Conservation (phyloP, 2,888 invertebrate species). For the Boloria euphrosyne region DNA sequence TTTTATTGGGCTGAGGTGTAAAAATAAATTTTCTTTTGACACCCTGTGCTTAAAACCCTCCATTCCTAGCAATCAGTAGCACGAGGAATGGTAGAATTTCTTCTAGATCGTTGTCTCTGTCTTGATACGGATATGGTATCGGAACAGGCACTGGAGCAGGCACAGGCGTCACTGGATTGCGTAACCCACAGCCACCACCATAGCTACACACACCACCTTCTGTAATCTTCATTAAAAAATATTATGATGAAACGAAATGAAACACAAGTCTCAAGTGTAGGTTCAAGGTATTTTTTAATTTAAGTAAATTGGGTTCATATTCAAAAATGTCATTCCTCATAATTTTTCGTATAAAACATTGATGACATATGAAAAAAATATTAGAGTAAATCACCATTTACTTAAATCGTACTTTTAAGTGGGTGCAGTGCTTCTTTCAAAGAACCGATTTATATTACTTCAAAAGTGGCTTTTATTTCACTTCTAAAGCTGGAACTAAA, state of each 20-base stretch:
- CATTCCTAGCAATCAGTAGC: slow-evolving; percentile 21
- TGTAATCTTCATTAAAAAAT: slow-evolving; percentile 19
- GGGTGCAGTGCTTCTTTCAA: not conserved
- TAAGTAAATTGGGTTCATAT: no score
- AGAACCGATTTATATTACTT: not conserved
- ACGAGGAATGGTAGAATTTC: slow-evolving; percentile 36
- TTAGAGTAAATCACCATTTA: not conserved
- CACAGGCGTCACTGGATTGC: slow-evolving; percentile 1
- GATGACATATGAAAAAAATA: no score
- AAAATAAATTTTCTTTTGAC: no score
- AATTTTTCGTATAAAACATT: no score
- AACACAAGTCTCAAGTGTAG: no score
- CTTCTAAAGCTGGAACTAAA: slow-evolving; percentile 3
- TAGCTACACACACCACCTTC: slow-evolving; percentile 44
- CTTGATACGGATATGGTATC: slow-evolving; percentile 21
- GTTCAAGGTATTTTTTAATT: no score
- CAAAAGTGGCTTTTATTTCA: not conserved
- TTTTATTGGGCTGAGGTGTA: no score
- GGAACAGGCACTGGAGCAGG: slow-evolving; percentile 26
- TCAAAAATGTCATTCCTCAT: no score
- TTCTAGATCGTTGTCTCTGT: slow-evolving; percentile 28
- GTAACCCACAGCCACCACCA: slow-evolving; percentile 42
- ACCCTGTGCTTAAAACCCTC: slow-evolving; percentile 12
- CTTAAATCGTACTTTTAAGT: not conserved
- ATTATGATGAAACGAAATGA: no score